Evolutionary conservation across 1,140 invertebrate species (phyloP).

Genomic region (Caenorhabditis brenneri): DNA sequence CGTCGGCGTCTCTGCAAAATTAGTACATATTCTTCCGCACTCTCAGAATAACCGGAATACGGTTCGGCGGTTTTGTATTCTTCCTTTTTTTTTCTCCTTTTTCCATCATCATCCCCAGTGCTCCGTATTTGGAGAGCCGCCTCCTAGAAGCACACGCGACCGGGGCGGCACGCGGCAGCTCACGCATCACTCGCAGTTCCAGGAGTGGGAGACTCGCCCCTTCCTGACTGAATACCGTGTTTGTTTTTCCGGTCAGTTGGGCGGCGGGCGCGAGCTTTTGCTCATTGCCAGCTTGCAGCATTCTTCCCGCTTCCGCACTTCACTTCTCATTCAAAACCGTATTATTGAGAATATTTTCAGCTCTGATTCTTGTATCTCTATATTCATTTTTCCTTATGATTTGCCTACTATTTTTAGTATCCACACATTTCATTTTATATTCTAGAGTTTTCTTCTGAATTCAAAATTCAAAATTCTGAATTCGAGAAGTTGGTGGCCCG

Average conservation of each 20-base stretch:
- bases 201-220: neutral
- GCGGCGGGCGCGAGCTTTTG: conserved; percentile 20
- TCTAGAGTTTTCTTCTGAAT: neutral
- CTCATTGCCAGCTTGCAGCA: conserved; percentile 23
- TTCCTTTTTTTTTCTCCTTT: neutral
- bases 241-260: conserved; percentile 33
- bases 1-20: neutral
- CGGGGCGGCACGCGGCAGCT: neutral
- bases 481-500: neutral
- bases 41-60: conserved; percentile 18
- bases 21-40: neutral
- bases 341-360: neutral
- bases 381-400: neutral
- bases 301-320: conserved; percentile 29
- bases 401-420: neutral
- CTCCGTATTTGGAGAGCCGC: conserved; percentile 18
- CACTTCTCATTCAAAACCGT: neutral
- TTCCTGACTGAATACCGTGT: neutral
- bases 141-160: neutral
- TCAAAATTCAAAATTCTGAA: neutral
- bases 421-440: neutral
- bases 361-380: neutral
- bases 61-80: conserved; percentile 11
- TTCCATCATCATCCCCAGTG: neutral
- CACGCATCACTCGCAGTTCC: conserved; percentile 34